Percentiles rank a stretch among this genome's conserved stretches.
These are phyloP conservation scores for Globodera ellingtonae DNA, from an alignment of 1,140 invertebrate genomes.

Conservation along the genomic window DNA sequence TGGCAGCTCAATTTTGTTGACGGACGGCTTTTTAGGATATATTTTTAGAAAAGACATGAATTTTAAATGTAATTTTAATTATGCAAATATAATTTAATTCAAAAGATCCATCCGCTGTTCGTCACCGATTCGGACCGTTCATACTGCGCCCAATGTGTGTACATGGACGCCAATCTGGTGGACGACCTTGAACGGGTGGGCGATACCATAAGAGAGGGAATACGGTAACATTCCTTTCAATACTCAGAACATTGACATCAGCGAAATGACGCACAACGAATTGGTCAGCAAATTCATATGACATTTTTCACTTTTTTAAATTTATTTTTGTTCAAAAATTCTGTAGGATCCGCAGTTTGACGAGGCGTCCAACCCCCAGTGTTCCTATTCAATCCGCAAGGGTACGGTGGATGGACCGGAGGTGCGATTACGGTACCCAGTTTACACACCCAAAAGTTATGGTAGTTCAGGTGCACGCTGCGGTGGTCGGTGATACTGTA, in stretches of 20 bases:
- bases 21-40: conserved; percentile 22
- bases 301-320: not conserved
- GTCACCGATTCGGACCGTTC: conserved; percentile 62
- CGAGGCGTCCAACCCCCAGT: conserved; percentile 54
- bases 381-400: conserved; percentile 61
- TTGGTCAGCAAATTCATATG: not conserved
- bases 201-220: not conserved
- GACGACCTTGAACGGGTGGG: conserved; percentile 54
- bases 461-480: conserved; percentile 46
- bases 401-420: conserved; percentile 59
- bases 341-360: conserved; percentile 61
- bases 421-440: conserved; percentile 24
- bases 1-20: conserved; percentile 19
- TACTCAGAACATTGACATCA: conserved; percentile 30
- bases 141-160: conserved; percentile 64
- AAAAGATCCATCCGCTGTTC: conserved; percentile 60
- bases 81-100: too few species aligned
- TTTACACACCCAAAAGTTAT: not conserved
- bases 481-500: conserved; percentile 53
- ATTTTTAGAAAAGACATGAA: too few species aligned
- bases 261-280: conserved; percentile 42
- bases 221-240: not conserved
- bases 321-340: not conserved
- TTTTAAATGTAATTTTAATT: too few species aligned
- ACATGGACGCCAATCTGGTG: conserved; percentile 62